Percentiles rank a stretch among this genome's conserved stretches.
Evolutionary conservation across 2,797 vertebrate genomes (phyloP).

Genomic region (Kryptolebias ocellatus): DNA sequence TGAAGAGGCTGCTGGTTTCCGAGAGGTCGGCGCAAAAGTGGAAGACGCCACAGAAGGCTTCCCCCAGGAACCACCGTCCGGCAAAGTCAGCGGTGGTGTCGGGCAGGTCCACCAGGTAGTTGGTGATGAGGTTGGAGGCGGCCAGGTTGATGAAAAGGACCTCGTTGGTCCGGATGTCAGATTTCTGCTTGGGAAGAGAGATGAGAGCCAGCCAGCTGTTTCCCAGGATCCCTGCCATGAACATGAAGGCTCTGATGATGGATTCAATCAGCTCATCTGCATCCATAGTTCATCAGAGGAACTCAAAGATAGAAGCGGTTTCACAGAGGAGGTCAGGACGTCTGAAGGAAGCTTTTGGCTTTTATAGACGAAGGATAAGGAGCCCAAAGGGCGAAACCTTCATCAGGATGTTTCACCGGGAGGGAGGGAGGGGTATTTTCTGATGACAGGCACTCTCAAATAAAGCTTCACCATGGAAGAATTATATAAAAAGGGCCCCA

Average conservation of each 20-base stretch:
- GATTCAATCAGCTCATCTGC: conserved; percentile 54
- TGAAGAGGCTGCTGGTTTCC: conserved; percentile 83
- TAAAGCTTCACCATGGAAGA: conserved; percentile 1
- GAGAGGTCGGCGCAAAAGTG: conserved; percentile 78
- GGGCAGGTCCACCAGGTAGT: conserved; percentile 82
- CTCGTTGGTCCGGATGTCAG: conserved; percentile 74
- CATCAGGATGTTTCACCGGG: conserved; percentile 23
- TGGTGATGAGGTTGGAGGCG: conserved; percentile 83
- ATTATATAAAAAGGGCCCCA: too few species aligned
- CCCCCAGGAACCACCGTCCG: conserved; percentile 74
- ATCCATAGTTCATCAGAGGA: conserved; percentile 53
- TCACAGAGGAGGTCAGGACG: neutral
- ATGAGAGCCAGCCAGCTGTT: conserved; percentile 79
- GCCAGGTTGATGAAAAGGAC: conserved; percentile 84
- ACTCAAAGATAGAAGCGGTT: neutral
- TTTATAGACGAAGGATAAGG: conserved; percentile 46
- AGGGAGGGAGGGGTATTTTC: conserved; percentile 9
- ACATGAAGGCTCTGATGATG: conserved; percentile 74
- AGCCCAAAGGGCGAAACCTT: conserved; percentile 16
- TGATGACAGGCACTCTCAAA: conserved; percentile 1
- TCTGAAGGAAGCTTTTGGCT: conserved; percentile 10
- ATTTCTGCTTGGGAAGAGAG: conserved; percentile 67
- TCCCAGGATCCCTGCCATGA: conserved; percentile 77
- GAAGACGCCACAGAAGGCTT: conserved; percentile 73
- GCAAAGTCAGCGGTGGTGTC: conserved; percentile 74